Conservation (phyloP, 2,888 invertebrate genomes). For the Caenorhabditis plicata region DNA sequence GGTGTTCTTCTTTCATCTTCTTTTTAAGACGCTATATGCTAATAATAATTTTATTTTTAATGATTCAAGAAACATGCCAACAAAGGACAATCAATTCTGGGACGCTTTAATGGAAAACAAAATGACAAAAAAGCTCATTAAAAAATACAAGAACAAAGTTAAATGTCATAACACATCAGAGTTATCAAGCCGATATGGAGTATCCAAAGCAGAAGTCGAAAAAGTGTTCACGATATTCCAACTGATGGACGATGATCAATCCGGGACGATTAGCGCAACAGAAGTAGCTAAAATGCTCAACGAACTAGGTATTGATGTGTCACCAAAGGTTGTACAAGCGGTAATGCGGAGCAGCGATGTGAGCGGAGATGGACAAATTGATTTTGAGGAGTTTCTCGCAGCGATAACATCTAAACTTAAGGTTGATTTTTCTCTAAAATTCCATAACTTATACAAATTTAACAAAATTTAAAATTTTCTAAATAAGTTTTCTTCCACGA, state of each 20-base stretch:
- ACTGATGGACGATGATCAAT: conserved; percentile 52
- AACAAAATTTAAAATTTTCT: background rate
- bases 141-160: conserved; percentile 40
- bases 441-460: too few relatives aligned
- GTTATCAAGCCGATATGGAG: conserved; percentile 38
- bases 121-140: conserved; percentile 46
- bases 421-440: too few relatives aligned
- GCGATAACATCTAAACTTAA: conserved; percentile 51
- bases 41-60: too few relatives aligned
- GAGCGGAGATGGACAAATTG: conserved; percentile 52
- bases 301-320: conserved; percentile 50
- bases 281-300: conserved; percentile 53
- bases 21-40: too few relatives aligned
- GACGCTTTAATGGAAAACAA: conserved; percentile 48
- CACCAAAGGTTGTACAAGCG: conserved; percentile 54
- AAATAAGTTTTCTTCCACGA: background rate
- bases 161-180: conserved; percentile 38
- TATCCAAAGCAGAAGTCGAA: conserved; percentile 45
- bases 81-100: conserved; percentile 52
- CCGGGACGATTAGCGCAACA: conserved; percentile 47
- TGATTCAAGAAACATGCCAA: conserved; percentile 25
- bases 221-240: conserved; percentile 52
- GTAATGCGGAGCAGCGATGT: conserved; percentile 52
- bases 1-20: too few relatives aligned
- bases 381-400: conserved; percentile 52